These are phyloP conservation scores for Dolichomitus sp. DNA, from an alignment of 2,888 invertebrate species.

Conservation along the genomic window DNA sequence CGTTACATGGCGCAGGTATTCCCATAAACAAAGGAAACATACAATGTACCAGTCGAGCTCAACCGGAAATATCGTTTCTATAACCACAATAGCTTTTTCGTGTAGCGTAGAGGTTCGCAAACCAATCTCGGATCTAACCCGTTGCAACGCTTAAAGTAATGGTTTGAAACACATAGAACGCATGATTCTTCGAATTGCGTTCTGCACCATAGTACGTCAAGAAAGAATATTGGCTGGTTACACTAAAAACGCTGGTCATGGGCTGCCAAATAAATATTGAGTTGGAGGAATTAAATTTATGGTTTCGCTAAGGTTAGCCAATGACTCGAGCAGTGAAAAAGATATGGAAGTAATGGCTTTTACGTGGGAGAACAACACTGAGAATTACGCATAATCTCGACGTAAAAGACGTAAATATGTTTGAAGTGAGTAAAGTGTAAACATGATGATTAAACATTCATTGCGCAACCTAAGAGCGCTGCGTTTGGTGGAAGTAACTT, in stretches of 20 bases:
- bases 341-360: no score
- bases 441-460: no score
- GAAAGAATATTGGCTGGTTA: neutral
- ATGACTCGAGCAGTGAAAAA: no score
- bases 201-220: neutral
- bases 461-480: no score
- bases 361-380: no score
- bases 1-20: slow-evolving; percentile 8
- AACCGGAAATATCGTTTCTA: slow-evolving; percentile 16
- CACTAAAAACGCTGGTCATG: neutral
- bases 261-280: neutral
- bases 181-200: neutral
- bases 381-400: no score
- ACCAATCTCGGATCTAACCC: neutral
- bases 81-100: slow-evolving; percentile 20
- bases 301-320: neutral
- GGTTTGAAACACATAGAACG: neutral
- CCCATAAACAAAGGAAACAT: slow-evolving; percentile 5
- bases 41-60: slow-evolving; percentile 8
- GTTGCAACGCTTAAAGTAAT: neutral
- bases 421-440: no score
- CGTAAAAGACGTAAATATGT: no score
- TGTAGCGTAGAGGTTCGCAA: neutral
- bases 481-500: no score
- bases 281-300: neutral